phyloP scores from a whole-genome alignment of 1,140 invertebrate species.

The Oncopodura yosiiana region DNA sequence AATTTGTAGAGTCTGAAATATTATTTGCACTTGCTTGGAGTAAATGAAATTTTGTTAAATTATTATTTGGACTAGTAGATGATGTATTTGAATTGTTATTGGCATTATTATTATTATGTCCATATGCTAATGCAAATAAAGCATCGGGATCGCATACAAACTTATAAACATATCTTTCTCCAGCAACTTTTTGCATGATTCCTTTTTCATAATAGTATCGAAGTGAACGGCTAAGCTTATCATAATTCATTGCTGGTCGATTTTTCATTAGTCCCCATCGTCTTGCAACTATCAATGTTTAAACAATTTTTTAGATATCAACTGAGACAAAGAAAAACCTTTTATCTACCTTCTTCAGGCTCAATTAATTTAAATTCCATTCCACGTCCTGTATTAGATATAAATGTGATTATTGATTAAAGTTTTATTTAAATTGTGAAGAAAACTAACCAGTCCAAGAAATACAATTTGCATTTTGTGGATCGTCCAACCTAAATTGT shows the following conservation, averaged over 20 bases:
- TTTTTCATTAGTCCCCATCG: constrained; percentile 54
- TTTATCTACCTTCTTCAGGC: constrained; percentile 69
- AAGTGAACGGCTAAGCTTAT: constrained; percentile 83
- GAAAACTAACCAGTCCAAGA: constrained; percentile 50
- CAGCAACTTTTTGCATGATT: constrained; percentile 96
- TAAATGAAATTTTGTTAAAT: too few species aligned
- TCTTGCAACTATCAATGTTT: constrained; percentile 41
- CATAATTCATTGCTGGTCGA: constrained; percentile 93
- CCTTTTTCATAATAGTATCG: constrained; percentile 96
- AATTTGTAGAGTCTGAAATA: too few species aligned
- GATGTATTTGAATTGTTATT: neutral
- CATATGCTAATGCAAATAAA: constrained; percentile 73
- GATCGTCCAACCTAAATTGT: constrained; percentile 78
- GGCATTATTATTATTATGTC: constrained; percentile 35
- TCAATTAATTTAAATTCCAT: constrained; percentile 91
- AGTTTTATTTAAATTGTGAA: too few species aligned
- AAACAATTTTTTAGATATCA: neutral
- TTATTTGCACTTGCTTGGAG: too few species aligned
- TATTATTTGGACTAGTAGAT: constrained; percentile 10
- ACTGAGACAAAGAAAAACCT: neutral
- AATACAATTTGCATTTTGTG: constrained; percentile 73
- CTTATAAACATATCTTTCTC: constrained; percentile 90
- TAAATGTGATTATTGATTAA: too few species aligned
- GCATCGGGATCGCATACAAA: constrained; percentile 91
- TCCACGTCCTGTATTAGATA: constrained; percentile 55